Evolutionary conservation across 2,113 vertebrate genomes (phyloP).

Genomic region (Platycercus adscitus): DNA sequence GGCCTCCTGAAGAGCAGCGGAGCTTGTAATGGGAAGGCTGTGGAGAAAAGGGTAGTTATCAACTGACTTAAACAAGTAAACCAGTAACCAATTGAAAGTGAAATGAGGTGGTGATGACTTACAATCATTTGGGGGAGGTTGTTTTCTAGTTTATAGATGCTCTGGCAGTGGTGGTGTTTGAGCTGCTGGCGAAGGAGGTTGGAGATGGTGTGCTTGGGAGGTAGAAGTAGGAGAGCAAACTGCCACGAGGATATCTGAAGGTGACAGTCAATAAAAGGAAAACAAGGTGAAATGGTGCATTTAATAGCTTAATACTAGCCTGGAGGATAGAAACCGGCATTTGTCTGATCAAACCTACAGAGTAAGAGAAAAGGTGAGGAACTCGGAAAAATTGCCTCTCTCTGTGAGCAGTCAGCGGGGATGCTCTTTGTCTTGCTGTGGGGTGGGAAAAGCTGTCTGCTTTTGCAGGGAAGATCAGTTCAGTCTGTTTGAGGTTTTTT

Average conservation of each 20-base stretch:
- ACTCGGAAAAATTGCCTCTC: background rate
- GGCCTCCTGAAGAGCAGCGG: conserved; percentile 35
- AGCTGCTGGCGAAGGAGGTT: background rate
- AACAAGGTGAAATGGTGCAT: conserved; percentile 29
- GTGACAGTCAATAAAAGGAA: conserved; percentile 9
- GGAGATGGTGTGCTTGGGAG: background rate
- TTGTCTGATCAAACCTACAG: conserved; percentile 18
- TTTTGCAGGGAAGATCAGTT: background rate
- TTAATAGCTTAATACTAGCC: conserved; percentile 18
- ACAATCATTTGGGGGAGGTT: background rate
- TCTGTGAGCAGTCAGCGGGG: background rate
- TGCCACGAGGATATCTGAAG: background rate
- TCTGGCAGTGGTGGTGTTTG: background rate
- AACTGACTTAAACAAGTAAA: background rate
- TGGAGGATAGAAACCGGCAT: conserved; percentile 7
- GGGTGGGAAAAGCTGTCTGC: background rate
- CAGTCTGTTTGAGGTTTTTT: background rate
- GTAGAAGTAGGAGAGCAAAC: background rate
- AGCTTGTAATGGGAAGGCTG: conserved; percentile 35
- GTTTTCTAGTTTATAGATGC: background rate
- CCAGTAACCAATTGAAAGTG: conserved; percentile 22
- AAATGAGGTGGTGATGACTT: conserved; percentile 57
- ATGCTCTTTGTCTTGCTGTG: background rate
- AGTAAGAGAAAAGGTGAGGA: conserved; percentile 15
- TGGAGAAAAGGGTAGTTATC: conserved; percentile 28